These are phyloP conservation scores for Agrotis ipsilon DNA, from an alignment of 2,888 invertebrate species.

Conservation along the genomic window DNA sequence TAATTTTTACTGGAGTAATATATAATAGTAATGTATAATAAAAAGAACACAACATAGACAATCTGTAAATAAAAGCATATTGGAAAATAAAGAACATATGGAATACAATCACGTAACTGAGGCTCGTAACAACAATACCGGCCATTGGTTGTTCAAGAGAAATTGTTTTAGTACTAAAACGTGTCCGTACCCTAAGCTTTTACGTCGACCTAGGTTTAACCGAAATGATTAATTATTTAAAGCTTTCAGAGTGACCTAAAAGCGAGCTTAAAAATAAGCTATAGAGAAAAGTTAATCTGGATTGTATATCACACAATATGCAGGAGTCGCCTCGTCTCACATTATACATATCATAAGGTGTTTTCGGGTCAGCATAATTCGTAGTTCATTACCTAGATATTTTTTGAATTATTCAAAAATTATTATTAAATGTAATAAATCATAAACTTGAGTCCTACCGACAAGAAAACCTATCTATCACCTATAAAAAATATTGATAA, in stretches of 20 bases:
- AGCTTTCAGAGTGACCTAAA: conserved; percentile 19
- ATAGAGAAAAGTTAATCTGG: not conserved
- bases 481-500: conserved; percentile 4
- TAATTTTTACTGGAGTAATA: too few species aligned
- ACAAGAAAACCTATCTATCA: not conserved
- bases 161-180: conserved; percentile 37
- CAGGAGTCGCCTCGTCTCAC: not conserved
- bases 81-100: conserved; percentile 23
- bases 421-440: too few species aligned
- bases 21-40: too few species aligned
- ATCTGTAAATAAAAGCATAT: conserved; percentile 30
- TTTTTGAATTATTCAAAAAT: too few species aligned
- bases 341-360: not conserved
- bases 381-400: too few species aligned
- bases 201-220: conserved; percentile 2
- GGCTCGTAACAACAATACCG: conserved; percentile 21
- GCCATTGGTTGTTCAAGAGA: conserved; percentile 22
- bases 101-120: conserved; percentile 32
- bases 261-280: conserved; percentile 13
- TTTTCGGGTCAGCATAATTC: not conserved
- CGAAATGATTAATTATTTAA: conserved; percentile 27
- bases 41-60: conserved; percentile 5
- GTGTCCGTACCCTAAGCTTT: conserved; percentile 19
- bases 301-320: not conserved
- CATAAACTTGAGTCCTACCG: not conserved